Base-by-base conservation (phyloP, 2,113 vertebrate species). In the Tor tambroides region DNA sequence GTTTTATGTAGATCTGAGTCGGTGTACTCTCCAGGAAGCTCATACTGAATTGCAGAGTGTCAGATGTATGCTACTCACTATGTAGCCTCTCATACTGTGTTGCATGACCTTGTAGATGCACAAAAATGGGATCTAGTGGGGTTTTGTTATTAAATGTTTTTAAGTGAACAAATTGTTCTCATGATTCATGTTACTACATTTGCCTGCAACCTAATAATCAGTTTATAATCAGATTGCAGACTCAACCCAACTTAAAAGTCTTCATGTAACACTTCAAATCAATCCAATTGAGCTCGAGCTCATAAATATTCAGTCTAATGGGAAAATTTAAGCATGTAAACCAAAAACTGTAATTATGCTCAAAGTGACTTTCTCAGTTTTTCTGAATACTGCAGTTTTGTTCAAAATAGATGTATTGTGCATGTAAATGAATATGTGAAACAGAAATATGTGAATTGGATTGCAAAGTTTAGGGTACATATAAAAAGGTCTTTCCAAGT, bases 21-120 rank as follows among this genome's bases (percentile, higher is more conserved):
- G 72, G 61, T 78, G 80, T 83, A 43, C 61, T 72, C 63, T 83
- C 59, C 32, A 23, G 15, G 59, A 71, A 77, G n/a, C 72, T 38
- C 61, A 71, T 28, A 86, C 83, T 65, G 56, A 84, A 80, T 80
- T 80, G 72, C 26, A 79, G 28, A 26, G n/a, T 76, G 2, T 49
- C 14, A 28, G 21, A 35, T 71, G 19, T 21, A 71, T 19, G 5
- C 15, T 54, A 54, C 51, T 54, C 15, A 54, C 5, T 14, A 11
- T 43, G 41, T 46, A 54, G 15, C 51, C 51, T 54, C 15, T 54
- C 5, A 17, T 6, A 54, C 17, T 19, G 5, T 54, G 51, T 19
- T 54, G 51, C 51, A 54, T 54, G 49, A 51, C 49, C 49, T 51
- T 51, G 49, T 51, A 51, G 1, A 51, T 51, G 49, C 49, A 51